Conservation (phyloP, 2,113 vertebrate genomes). For the Anguilla japonica region DNA sequence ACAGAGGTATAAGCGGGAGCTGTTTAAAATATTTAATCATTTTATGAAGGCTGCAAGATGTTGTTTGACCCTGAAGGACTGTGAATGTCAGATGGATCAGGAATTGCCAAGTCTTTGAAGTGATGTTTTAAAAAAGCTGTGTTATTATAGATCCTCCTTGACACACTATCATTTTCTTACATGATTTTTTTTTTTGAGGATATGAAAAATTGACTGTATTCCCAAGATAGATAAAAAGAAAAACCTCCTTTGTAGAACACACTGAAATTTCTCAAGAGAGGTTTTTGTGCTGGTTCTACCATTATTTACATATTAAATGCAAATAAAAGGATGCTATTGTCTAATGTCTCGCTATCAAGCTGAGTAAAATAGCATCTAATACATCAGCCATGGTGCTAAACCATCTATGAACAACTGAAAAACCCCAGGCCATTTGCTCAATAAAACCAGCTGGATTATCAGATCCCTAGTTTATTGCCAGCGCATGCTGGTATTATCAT, state of each 20-base stretch:
- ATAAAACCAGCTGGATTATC: constrained; percentile 6
- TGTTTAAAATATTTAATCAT: constrained; percentile 94
- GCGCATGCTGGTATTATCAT: constrained; percentile 8
- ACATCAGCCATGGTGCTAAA: not conserved
- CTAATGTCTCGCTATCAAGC: constrained; percentile 10
- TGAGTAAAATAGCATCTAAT: not conserved
- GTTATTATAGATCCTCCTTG: constrained; percentile 83
- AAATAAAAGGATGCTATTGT: constrained; percentile 24
- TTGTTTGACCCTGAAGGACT: constrained; percentile 99
- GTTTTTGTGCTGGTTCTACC: not conserved
- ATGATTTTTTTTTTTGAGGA: constrained; percentile 66
- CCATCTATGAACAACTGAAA: constrained; percentile 2
- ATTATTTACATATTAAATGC: constrained; percentile 27
- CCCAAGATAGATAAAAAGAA: constrained; percentile 31
- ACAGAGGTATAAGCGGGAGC: constrained; percentile 82
- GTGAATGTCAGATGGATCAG: constrained; percentile 97
- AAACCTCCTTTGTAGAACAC: not conserved
- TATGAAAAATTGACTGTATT: constrained; percentile 66
- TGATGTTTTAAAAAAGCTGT: constrained; percentile 79
- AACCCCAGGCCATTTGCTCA: constrained; percentile 12
- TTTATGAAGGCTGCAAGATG: constrained; percentile 96
- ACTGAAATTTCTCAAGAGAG: constrained; percentile 25
- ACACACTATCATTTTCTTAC: constrained; percentile 82
- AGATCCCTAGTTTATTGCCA: not conserved
- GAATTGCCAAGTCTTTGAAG: constrained; percentile 93